phyloP scores from a whole-genome alignment of 2,888 invertebrate species.

The Falcaria lacertinaria region DNA sequence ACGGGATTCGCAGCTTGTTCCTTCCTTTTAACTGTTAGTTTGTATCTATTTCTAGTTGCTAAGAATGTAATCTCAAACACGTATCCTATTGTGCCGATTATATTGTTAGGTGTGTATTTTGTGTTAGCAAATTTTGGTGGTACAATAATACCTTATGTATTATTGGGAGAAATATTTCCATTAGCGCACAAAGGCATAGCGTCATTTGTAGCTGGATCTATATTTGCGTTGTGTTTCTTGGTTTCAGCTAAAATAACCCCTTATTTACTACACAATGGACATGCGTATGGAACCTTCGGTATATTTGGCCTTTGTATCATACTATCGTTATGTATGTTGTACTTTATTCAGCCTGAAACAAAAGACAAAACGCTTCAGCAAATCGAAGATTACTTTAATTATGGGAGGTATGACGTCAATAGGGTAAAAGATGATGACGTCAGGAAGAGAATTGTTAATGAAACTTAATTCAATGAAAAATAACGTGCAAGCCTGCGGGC shows the following conservation, averaged over 20 bases:
- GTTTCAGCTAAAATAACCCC: conserved; percentile 19
- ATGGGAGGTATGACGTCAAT: conserved; percentile 17
- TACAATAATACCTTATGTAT: conserved; percentile 27
- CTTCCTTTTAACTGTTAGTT: conserved; percentile 20
- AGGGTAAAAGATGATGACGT: not conserved
- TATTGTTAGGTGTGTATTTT: conserved; percentile 27
- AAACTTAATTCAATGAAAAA: too few relatives aligned
- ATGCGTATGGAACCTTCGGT: conserved; percentile 35
- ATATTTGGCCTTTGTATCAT: conserved; percentile 24
- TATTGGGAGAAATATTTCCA: conserved; percentile 35
- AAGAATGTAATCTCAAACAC: conserved; percentile 15
- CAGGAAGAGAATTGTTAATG: conserved; percentile 4
- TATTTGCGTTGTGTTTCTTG: conserved; percentile 16
- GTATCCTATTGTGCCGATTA: conserved; percentile 20
- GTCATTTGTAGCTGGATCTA: conserved; percentile 20
- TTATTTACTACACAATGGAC: conserved; percentile 21
- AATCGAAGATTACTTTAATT: conserved; percentile 31
- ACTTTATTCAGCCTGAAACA: conserved; percentile 32
- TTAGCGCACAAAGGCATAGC: conserved; percentile 28
- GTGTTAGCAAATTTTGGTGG: conserved; percentile 30
- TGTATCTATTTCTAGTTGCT: conserved; percentile 16
- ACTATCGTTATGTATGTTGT: conserved; percentile 21
- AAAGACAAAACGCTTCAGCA: conserved; percentile 35
- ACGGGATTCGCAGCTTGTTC: conserved; percentile 26
- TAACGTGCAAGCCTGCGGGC: too few relatives aligned